Base-by-base conservation (phyloP, 2,888 invertebrate species). In the Acholoe squamosa region DNA sequence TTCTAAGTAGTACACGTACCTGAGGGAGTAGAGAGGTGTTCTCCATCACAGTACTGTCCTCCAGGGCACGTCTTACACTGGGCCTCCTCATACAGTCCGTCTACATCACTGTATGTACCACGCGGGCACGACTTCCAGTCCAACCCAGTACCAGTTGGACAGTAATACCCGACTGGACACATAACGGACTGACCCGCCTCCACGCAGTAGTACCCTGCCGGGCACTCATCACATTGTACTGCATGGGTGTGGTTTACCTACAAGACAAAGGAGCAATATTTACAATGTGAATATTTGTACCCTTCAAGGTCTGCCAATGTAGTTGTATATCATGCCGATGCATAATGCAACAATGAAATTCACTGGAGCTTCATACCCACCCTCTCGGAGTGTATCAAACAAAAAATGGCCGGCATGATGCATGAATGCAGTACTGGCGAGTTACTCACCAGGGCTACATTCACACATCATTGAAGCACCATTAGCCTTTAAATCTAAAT, bases 191-290 rank as follows among this genome's bases (percentile, higher is more conserved):
- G 92, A 12, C 95, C 95, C 7, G 92, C 90, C 14, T 92, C 89
- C 28, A 93, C 93, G 92, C 95, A 95, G 92, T 94, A 95, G 92
- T 93, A 94, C 7, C 95, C 95, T 0, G 95, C 95, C 5, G 95
- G 94, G 89, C 95, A 95, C 12, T 92, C 92, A 67, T 94, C 93
- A 91, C 95, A 95, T 43, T 90, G 84, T 19, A 93, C 91, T 22
- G 95, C 94, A 92, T 95, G 95, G 31, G 95, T 95, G 93, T 95
- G 94, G 91, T 95, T 95, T 19, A 94, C 95, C 95, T 95, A 91
- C 89, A 76, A 80, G 22, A 84, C 22, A n/a, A n/a, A n/a, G n/a
- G n/a, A n/a, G n/a, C n/a, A n/a, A n/a, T n/a, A n/a, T n/a, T n/a
- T n/a, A n/a, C n/a, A n/a, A n/a, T n/a, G n/a, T n/a, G n/a, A n/a